These are phyloP conservation scores for Benitochromis conjunctus DNA, from an alignment of 2,113 vertebrate species.

Conservation along the genomic window DNA sequence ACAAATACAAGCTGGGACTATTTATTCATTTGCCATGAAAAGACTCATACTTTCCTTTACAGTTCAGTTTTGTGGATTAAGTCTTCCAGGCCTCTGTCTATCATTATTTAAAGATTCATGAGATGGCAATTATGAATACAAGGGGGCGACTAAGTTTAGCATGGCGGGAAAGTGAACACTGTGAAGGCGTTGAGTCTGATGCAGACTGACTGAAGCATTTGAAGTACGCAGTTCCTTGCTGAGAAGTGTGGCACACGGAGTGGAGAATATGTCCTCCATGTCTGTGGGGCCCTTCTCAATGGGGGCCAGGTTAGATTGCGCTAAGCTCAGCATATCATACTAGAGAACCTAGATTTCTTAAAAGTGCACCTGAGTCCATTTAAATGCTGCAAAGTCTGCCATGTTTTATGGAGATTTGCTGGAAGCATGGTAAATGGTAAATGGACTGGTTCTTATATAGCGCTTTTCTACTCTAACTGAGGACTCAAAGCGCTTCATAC, in stretches of 20 bases:
- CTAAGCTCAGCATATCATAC: not conserved
- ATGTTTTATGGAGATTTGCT: not conserved
- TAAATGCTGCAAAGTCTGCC: not conserved
- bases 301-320: not conserved
- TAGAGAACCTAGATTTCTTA: not conserved
- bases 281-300: not conserved
- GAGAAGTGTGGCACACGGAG: not conserved
- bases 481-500: not conserved
- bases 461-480: not conserved
- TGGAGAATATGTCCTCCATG: not conserved
- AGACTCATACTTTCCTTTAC: slow-evolving; percentile 15
- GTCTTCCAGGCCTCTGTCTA: slow-evolving; percentile 22
- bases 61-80: slow-evolving; percentile 24
- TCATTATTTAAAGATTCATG: slow-evolving; percentile 32
- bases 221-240: slow-evolving; percentile 7
- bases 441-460: not conserved
- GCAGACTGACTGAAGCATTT: not conserved
- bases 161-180: slow-evolving; percentile 1
- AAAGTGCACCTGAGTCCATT: not conserved
- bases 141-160: slow-evolving; percentile 22
- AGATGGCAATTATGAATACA: slow-evolving; percentile 16
- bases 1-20: slow-evolving; percentile 43
- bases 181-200: not conserved
- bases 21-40: slow-evolving; percentile 55
- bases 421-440: not conserved